phyloP scores from a whole-genome alignment of 1,140 invertebrate species.

The Drosophila trapezifrons region DNA sequence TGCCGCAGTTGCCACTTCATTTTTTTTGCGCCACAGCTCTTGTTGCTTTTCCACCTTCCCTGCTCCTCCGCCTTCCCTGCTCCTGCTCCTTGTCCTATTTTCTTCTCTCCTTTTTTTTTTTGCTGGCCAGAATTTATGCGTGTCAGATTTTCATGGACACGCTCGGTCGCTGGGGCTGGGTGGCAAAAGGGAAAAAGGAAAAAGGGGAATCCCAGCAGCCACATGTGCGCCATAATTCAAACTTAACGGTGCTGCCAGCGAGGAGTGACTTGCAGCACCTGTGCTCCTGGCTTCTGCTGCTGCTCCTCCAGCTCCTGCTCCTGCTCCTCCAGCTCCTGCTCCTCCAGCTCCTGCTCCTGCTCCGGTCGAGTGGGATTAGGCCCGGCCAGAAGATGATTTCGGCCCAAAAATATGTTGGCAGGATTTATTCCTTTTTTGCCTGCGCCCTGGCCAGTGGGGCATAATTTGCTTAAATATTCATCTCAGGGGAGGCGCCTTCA shows the following conservation, averaged over 20 bases:
- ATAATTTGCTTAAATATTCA: slow-evolving; percentile 58
- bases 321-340: too few species aligned
- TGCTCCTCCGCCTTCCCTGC: too few species aligned
- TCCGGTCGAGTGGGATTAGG: slow-evolving; percentile 7
- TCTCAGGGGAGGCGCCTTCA: slow-evolving; percentile 32
- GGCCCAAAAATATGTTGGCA: slow-evolving; percentile 38
- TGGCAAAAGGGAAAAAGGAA: too few species aligned
- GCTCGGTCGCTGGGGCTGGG: slow-evolving; percentile 23
- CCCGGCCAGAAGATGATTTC: slow-evolving; percentile 36
- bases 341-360: not conserved
- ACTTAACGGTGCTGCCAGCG: slow-evolving; percentile 48
- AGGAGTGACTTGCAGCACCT: slow-evolving; percentile 51
- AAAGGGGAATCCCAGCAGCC: slow-evolving; percentile 42
- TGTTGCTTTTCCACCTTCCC: slow-evolving; percentile 6
- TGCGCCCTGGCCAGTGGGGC: slow-evolving; percentile 12
- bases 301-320: not conserved
- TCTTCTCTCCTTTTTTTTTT: slow-evolving; percentile 6
- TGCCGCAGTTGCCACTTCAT: slow-evolving; percentile 60
- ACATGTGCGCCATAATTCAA: slow-evolving; percentile 77
- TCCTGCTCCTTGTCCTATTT: slow-evolving; percentile 10
- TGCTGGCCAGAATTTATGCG: slow-evolving; percentile 66
- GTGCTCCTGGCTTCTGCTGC: slow-evolving; percentile 29
- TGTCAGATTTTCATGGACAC: slow-evolving; percentile 80
- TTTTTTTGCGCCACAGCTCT: slow-evolving; percentile 24
- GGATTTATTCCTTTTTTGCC: slow-evolving; percentile 36